A percentile compares a stretch with the other conserved stretches of the same genome.
Evolutionary conservation across 2,888 invertebrate genomes (phyloP).

Genomic region (Gnatocerus cornutus): DNA sequence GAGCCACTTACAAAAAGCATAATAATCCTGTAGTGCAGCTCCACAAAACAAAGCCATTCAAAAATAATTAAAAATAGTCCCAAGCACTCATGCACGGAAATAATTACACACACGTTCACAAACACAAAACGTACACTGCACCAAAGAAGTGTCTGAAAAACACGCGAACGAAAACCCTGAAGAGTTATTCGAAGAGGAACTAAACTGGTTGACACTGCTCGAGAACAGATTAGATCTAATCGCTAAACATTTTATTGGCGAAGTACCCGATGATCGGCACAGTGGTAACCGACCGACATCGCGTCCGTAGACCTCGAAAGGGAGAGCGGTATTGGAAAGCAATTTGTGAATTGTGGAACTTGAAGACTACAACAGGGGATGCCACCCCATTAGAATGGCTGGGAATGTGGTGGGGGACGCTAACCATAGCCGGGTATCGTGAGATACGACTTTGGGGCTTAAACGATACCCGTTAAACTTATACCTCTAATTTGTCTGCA

Average conservation of each 20-base stretch:
- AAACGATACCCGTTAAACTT: constrained; percentile 44
- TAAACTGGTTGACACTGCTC: constrained; percentile 40
- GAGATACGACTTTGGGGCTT: constrained; percentile 44
- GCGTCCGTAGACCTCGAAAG: constrained; percentile 51
- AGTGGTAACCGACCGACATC: constrained; percentile 43
- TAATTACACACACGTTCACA: constrained; percentile 43
- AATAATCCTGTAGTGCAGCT: constrained; percentile 30
- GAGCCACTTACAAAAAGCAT: constrained; percentile 31
- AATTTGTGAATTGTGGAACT: constrained; percentile 70
- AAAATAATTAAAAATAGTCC: constrained; percentile 41
- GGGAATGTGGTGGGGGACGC: constrained; percentile 56
- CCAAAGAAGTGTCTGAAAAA: constrained; percentile 29
- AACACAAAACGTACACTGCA: constrained; percentile 31
- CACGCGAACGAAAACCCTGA: constrained; percentile 18
- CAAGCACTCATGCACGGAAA: constrained; percentile 41
- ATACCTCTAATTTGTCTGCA: constrained; percentile 41
- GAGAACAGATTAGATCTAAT: constrained; percentile 49
- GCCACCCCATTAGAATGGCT: constrained; percentile 63
- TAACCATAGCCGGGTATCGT: constrained; percentile 48
- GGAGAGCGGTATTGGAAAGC: constrained; percentile 68
- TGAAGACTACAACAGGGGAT: constrained; percentile 63
- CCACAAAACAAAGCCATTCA: constrained; percentile 35
- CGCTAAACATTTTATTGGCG: constrained; percentile 49
- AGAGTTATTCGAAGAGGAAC: constrained; percentile 30
- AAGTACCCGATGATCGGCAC: constrained; percentile 39